Evolutionary conservation across 1,140 invertebrate genomes (phyloP).

Genomic region (Tyrophagus putrescentiae): DNA sequence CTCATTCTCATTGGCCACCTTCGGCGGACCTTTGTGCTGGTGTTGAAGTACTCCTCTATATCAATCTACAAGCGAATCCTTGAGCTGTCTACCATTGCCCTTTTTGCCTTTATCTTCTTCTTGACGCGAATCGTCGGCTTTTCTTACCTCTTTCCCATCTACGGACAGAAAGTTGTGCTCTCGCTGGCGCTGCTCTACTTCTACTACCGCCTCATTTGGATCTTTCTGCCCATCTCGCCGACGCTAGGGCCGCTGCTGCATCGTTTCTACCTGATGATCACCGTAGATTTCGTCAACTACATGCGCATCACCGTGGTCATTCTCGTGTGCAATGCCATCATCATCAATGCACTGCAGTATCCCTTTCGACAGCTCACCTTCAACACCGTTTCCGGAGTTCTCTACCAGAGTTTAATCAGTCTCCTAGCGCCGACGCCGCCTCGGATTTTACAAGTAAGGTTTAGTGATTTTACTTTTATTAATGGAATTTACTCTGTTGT

Average conservation of each 20-base stretch:
- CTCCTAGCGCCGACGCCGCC: constrained; percentile 34
- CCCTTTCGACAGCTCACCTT: constrained; percentile 33
- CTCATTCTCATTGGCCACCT: constrained; percentile 10
- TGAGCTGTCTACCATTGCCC: constrained; percentile 27
- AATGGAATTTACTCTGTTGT: constrained; percentile 30
- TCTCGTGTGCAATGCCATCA: constrained; percentile 35
- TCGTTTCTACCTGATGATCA: constrained; percentile 35
- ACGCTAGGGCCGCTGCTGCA: constrained; percentile 36
- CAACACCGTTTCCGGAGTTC: constrained; percentile 31
- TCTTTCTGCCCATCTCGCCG: constrained; percentile 36
- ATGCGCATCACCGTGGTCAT: constrained; percentile 36
- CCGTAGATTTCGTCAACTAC: constrained; percentile 36
- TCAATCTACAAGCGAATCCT: constrained; percentile 25
- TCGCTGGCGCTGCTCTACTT: constrained; percentile 33
- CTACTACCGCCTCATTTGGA: constrained; percentile 35
- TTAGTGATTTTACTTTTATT: constrained; percentile 1
- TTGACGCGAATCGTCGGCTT: constrained; percentile 26
- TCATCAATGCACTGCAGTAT: constrained; percentile 36
- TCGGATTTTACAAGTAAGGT: constrained; percentile 30
- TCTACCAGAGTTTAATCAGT: constrained; percentile 35
- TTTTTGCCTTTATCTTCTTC: constrained; percentile 24
- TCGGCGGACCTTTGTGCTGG: constrained; percentile 17
- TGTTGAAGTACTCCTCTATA: constrained; percentile 26
- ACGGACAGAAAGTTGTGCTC: constrained; percentile 26
- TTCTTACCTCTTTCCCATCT: constrained; percentile 24